Percentiles rank a stretch among this genome's conserved stretches.
These are phyloP conservation scores for Novumbra hubbsi DNA, from an alignment of 2,797 vertebrate species.

Conservation along the genomic window DNA sequence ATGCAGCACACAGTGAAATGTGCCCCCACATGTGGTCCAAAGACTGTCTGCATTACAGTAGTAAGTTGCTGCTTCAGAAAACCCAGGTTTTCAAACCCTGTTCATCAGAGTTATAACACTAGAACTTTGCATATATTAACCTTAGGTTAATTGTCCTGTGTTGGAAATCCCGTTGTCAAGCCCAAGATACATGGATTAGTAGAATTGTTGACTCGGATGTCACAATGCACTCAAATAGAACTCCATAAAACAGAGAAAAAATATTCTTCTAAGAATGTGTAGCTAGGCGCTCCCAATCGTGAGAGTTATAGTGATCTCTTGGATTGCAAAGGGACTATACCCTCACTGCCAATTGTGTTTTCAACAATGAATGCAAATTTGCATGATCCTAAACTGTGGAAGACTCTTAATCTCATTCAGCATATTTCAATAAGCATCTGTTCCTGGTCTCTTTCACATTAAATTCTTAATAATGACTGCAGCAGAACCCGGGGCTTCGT, in stretches of 20 bases:
- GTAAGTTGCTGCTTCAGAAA: not conserved
- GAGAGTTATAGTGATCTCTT: not conserved
- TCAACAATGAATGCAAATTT: conserved; percentile 40
- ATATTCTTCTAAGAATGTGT: not conserved
- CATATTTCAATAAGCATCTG: conserved; percentile 35
- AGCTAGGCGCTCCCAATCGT: not conserved
- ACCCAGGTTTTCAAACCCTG: conserved; percentile 19
- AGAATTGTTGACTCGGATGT: conserved; percentile 34
- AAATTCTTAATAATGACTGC: conserved; percentile 26
- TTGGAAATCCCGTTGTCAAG: conserved; percentile 19
- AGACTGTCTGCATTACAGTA: not conserved
- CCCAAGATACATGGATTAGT: conserved; percentile 28
- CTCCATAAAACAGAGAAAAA: not conserved
- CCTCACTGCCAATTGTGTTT: conserved; percentile 7
- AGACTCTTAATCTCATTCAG: conserved; percentile 49
- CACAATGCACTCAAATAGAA: conserved; percentile 27
- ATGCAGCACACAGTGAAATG: conserved; percentile 17
- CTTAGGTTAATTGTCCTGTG: conserved; percentile 56
- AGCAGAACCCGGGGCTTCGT: conserved; percentile 8
- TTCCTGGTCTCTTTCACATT: conserved; percentile 36
- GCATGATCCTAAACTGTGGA: conserved; percentile 39
- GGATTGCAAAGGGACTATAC: not conserved
- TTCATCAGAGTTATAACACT: conserved; percentile 38
- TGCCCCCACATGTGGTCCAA: conserved; percentile 14
- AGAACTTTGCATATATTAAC: conserved; percentile 35